These are phyloP conservation scores for Luffia ferchaultella DNA, from an alignment of 2,888 invertebrate species.

Conservation along the genomic window DNA sequence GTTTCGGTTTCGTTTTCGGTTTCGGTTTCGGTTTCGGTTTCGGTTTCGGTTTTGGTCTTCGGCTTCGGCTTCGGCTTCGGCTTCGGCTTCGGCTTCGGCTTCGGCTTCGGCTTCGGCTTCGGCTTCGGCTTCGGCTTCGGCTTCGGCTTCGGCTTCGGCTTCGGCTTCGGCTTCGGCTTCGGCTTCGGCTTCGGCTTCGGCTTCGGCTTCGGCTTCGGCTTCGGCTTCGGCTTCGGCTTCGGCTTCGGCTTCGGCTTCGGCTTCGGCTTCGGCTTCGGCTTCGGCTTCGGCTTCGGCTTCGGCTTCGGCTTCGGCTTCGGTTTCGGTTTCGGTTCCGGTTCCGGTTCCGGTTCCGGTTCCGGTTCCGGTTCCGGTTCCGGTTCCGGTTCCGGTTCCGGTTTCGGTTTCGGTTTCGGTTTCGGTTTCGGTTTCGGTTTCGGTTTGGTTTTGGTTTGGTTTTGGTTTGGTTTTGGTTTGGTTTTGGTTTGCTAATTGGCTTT, in stretches of 20 bases:
- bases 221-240: neutral
- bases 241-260: neutral
- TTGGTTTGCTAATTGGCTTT: no score
- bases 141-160: neutral
- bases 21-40: no score
- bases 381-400: no score
- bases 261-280: neutral
- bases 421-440: no score
- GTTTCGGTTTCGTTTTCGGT: neutral
- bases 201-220: neutral
- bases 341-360: neutral
- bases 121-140: neutral
- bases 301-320: no score
- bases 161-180: neutral
- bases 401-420: no score
- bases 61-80: neutral
- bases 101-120: neutral
- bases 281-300: neutral
- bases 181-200: neutral
- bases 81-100: neutral
- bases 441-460: no score
- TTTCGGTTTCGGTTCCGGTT: no score
- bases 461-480: no score
- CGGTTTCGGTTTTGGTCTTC: no score
- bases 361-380: no score